phyloP scores from a whole-genome alignment of 2,888 invertebrate genomes.

The Pachycephus smyrnensis region DNA sequence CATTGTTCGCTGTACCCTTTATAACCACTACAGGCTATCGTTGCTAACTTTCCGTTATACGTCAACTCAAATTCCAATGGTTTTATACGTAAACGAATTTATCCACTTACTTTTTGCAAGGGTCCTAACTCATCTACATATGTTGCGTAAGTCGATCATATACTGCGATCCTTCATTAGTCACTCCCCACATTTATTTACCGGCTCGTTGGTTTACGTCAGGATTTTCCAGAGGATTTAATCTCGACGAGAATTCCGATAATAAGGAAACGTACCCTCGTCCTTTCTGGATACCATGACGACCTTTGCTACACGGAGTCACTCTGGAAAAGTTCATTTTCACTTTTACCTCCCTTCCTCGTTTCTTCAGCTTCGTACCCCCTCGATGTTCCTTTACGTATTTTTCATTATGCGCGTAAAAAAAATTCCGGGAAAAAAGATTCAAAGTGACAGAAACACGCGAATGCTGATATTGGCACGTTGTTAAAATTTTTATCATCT shows the following conservation, averaged over 20 bases:
- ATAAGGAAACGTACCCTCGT: background rate
- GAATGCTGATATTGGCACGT: background rate
- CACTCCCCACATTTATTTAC: background rate
- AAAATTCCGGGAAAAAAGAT: background rate
- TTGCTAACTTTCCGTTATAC: background rate
- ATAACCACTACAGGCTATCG: background rate
- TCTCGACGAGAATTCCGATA: background rate
- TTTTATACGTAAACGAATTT: background rate
- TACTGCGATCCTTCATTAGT: background rate
- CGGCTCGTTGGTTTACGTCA: background rate
- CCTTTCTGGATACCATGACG: background rate
- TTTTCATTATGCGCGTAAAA: background rate
- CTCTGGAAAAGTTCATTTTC: background rate
- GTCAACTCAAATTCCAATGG: background rate
- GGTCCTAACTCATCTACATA: background rate
- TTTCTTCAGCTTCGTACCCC: background rate
- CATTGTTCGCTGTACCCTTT: background rate
- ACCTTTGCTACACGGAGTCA: background rate
- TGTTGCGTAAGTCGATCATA: background rate
- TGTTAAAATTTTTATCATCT: background rate
- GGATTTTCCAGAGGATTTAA: background rate
- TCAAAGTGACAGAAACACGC: background rate
- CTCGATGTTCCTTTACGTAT: background rate
- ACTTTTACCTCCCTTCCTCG: background rate
- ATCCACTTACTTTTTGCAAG: background rate